Percentiles rank a stretch among this genome's conserved stretches.
Evolutionary conservation across 2,797 vertebrate genomes (phyloP).

Genomic region (Hirundo rustica): DNA sequence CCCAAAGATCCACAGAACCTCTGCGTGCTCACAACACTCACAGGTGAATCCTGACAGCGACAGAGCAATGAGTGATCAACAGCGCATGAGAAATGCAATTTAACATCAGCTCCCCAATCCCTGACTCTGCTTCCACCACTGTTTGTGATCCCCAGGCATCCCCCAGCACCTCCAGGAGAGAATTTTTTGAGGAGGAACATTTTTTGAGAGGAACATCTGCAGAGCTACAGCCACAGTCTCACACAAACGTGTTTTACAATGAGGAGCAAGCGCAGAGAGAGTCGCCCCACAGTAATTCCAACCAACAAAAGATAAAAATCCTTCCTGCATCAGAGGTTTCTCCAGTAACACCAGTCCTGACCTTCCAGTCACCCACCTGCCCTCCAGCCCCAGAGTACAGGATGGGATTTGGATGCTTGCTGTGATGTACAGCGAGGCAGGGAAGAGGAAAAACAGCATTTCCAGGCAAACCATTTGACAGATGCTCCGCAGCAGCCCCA

Average conservation of each 20-base stretch:
- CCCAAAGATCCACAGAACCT: not conserved
- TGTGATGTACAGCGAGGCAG: not conserved
- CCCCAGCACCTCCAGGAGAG: not conserved
- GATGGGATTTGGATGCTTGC: not conserved
- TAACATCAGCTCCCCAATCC: rapidly evolving
- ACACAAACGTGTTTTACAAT: rapidly evolving
- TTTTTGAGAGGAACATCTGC: not conserved
- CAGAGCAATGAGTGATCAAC: rapidly evolving
- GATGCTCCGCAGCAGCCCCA: not conserved
- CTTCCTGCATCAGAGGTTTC: not conserved
- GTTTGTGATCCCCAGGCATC: not conserved
- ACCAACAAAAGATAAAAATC: not conserved
- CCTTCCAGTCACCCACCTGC: not conserved
- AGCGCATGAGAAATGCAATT: not conserved
- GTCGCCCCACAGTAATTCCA: not conserved
- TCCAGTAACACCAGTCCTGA: not conserved
- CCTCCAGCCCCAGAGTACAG: not conserved
- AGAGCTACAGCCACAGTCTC: not conserved
- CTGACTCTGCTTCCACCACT: not conserved
- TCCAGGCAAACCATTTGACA: not conserved
- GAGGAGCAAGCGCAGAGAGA: not conserved
- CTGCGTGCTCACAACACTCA: not conserved
- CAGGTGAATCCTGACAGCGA: not conserved
- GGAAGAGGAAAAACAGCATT: not conserved
- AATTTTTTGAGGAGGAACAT: not conserved